These are phyloP conservation scores for Onthophagus sagittarius DNA, from an alignment of 2,888 invertebrate genomes.

Conservation along the genomic window DNA sequence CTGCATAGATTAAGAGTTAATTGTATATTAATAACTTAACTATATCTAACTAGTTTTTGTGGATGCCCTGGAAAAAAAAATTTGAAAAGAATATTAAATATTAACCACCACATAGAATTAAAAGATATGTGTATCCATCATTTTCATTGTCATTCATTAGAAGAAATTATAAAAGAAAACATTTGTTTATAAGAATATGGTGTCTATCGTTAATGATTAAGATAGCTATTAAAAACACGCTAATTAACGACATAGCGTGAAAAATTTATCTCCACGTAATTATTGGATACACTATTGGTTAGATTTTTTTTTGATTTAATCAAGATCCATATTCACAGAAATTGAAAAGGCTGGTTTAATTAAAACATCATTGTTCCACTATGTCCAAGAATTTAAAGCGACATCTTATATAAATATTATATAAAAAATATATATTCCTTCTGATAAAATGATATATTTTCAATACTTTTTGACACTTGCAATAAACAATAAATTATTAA, in stretches of 20 bases:
- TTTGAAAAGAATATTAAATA: neutral
- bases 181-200: constrained; percentile 3
- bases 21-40: neutral
- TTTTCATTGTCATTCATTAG: neutral
- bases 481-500: constrained; percentile 30
- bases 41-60: neutral
- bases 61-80: constrained; percentile 4
- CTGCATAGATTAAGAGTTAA: neutral
- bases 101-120: neutral
- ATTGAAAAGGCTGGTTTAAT: constrained; percentile 23
- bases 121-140: neutral
- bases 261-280: neutral
- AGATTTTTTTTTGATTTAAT: neutral
- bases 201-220: neutral
- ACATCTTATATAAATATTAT: neutral
- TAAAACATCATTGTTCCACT: constrained; percentile 16
- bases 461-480: constrained; percentile 43
- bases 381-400: neutral
- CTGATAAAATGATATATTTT: constrained; percentile 37
- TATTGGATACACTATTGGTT: no score
- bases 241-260: neutral
- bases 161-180: neutral
- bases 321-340: constrained; percentile 7
- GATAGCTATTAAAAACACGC: neutral
- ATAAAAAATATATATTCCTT: neutral